These are phyloP conservation scores for Frankliniella fusca DNA, from an alignment of 2,888 invertebrate genomes.

Conservation along the genomic window DNA sequence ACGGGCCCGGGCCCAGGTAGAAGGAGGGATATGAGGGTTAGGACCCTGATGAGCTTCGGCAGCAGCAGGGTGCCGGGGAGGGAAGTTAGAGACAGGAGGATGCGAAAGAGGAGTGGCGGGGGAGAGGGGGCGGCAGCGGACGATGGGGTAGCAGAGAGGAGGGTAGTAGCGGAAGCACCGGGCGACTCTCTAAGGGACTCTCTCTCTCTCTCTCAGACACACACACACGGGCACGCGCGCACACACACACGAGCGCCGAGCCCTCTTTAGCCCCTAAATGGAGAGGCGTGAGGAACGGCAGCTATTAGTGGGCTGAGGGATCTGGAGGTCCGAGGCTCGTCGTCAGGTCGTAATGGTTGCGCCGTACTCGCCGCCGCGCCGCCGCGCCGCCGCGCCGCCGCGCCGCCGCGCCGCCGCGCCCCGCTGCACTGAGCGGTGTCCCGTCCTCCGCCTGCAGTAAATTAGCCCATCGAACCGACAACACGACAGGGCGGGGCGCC, in stretches of 20 bases:
- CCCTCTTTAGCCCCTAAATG: neutral
- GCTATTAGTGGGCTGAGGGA: conserved; percentile 1
- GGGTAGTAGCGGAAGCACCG: no score
- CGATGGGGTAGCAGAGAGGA: neutral
- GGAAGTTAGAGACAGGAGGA: no score
- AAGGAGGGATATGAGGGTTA: neutral
- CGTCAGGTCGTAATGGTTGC: conserved; percentile 1
- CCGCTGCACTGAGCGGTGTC: no score
- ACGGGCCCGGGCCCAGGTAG: neutral
- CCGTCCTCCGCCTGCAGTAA: no score
- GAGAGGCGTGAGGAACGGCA: neutral
- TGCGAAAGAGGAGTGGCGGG: neutral
- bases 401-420: no score
- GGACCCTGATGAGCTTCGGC: conserved; percentile 1
- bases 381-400: neutral
- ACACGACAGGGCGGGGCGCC: no score
- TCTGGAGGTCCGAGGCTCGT: neutral
- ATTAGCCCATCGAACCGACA: no score
- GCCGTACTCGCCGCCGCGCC: neutral
- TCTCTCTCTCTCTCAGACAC: no score
- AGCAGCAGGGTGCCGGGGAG: neutral
- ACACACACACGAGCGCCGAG: no score
- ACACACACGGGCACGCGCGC: no score
- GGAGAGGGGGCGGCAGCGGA: neutral
- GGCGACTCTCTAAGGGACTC: no score